Percentiles rank a stretch among this genome's conserved stretches.
Conservation (phyloP, 2,888 invertebrate species). For the Barypeithes pellucidus region DNA sequence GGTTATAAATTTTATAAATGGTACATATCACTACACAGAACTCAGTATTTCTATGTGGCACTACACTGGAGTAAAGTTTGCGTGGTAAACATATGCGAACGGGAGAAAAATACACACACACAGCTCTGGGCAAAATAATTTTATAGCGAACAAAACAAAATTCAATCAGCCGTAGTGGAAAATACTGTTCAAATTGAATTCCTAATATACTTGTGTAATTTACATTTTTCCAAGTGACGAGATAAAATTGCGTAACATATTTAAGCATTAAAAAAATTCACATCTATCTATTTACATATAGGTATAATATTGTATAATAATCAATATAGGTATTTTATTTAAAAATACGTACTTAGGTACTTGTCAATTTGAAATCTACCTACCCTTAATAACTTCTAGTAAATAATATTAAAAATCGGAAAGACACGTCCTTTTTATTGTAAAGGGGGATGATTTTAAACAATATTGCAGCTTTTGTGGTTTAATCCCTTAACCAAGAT, state of each 20-base stretch:
- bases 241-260: conserved; percentile 36
- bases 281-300: not conserved
- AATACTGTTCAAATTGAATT: conserved; percentile 51
- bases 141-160: conserved; percentile 51
- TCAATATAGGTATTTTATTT: not conserved
- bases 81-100: conserved; percentile 25
- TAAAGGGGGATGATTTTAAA: no score
- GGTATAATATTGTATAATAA: not conserved
- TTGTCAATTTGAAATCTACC: no score
- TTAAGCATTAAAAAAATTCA: conserved; percentile 38
- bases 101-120: conserved; percentile 23
- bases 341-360: no score
- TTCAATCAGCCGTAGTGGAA: conserved; percentile 53
- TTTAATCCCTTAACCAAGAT: no score
- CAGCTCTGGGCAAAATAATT: conserved; percentile 38
- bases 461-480: no score
- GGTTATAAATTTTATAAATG: no score
- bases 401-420: no score
- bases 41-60: not conserved
- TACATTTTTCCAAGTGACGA: conserved; percentile 53
- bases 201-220: conserved; percentile 59
- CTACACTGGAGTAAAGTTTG: conserved; percentile 11
- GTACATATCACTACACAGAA: no score
- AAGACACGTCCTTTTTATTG: no score
- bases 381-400: no score